Evolutionary conservation across 1,140 invertebrate species (phyloP), one percentile per base, ranked within the genome.

Genomic region (Aethina tumida): DNA sequence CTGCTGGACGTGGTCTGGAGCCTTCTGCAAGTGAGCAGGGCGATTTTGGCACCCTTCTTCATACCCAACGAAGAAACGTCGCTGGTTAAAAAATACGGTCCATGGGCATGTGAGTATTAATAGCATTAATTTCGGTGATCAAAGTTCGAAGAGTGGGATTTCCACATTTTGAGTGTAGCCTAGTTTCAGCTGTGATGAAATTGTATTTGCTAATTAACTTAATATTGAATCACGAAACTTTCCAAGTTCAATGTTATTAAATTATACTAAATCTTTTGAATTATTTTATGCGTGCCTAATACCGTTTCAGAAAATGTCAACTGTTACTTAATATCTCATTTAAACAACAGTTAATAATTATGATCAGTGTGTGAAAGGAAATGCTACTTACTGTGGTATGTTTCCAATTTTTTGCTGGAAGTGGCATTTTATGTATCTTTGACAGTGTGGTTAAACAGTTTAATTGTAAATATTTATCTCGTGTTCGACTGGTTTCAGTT

Each of bases 81-180:
- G 5, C 32, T 56, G 8, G 19, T 34, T 4, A 50, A 54, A 17
- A 53, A 50, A 44, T 56, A 44, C 24, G 53, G 53, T 10, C 33
- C 51, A 19, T 56, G 53, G 53, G 53, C 53, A 35, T 45, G 53
- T 56, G 41, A 52, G 53, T 56, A 27, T 2, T 13, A 15, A 26
- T 17, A 36, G 2, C 22, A 12, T 13, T 31, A 12, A 13, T 31
- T 31, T 2, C 16, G n/a, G n/a, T 31, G n/a, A 9, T 9, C 3
- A 31, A 31, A 9, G 29, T 31, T 9, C 22, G n/a, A 24, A 7
- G 22, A n/a, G 22, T 24, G n/a, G 22, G 6, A 7, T 24, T n/a
- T 24, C 22, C 6, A 7, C 6, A 9, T 9, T 9, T 29, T 5
- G 6, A 7, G 13, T 29, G 12, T 5, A 7, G 6, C 6, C 7